Base-by-base conservation (phyloP, 2,113 vertebrate genomes). In the Tretioscincus oriximinensis region DNA sequence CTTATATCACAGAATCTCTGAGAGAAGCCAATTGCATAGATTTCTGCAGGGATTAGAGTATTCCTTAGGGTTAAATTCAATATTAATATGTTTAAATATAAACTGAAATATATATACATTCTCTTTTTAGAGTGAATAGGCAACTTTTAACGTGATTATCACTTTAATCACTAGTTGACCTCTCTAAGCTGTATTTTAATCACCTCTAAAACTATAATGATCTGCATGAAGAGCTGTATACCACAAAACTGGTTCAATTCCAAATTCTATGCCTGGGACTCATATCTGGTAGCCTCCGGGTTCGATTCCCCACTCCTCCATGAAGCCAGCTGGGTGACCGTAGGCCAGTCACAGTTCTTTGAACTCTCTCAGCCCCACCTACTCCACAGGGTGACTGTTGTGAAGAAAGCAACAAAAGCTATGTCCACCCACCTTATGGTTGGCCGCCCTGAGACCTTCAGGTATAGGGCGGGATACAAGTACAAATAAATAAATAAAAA, bases 61-160 rank as follows among this genome's bases (percentile, higher is more conserved):
- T n/a, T 28, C 72, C 18, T 41, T 45, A 11, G 22, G 22, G 14
- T 12, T 35, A 7, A 21, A 45, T 76, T 58, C 10, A 12, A 76
- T 76, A 31, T 63, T 24, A 63, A 63, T 45, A 45, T 21, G 2
- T 41, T 63, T 45, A 16, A n/a, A 58, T 31, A 21, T 24, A 20
- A 60, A 18, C 14, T n/a, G 29, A 26, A 58, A 58, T 47, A 71
- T 58, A 71, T 71, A 26, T 58, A 71, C 47, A 26, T 72, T 20
- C 24, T 28, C 16, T 54, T 73, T 72, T 73, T 28, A 73, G 49
- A 73, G 49, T 35, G 72, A 18, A 60, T 8, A 74, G 47, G 9
- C 21, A 21, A n/a, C 78, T 26, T 26, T 86, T 77, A 78, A 76
- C 8, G 74, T 85, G 87, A 83, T 88, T 90, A 88, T 83, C 41